Conservation (phyloP, 2,797 vertebrate species). For the Chloroceryle inda region DNA sequence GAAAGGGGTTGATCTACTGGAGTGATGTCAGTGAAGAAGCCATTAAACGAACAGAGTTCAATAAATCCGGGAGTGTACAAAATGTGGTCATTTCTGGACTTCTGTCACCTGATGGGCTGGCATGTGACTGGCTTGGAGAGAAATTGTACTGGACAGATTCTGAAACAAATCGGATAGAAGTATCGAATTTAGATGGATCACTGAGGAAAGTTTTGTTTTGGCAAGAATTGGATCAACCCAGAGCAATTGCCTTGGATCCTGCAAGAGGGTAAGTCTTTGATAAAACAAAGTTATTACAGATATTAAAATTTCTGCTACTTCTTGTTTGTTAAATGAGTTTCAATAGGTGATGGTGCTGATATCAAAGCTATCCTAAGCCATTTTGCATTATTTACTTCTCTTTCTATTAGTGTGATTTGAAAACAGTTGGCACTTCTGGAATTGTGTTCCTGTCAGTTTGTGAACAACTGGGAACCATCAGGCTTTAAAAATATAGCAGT, state of each 20-base stretch:
- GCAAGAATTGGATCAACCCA: constrained; percentile 97
- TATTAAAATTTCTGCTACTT: neutral
- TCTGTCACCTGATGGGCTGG: constrained; percentile 94
- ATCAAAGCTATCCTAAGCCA: accelerated
- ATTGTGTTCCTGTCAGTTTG: neutral
- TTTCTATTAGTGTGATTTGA: neutral
- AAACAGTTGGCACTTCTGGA: neutral
- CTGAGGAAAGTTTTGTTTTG: constrained; percentile 95
- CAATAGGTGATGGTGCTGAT: neutral
- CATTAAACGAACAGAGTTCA: constrained; percentile 92
- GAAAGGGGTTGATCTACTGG: constrained; percentile 93
- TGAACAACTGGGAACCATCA: neutral
- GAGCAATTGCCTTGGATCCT: constrained; percentile 96
- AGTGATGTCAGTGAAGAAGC: constrained; percentile 98
- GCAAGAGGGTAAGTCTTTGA: constrained; percentile 90
- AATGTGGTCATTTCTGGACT: constrained; percentile 91
- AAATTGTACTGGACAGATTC: constrained; percentile 99
- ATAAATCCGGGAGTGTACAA: constrained; percentile 85
- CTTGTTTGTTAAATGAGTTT: neutral
- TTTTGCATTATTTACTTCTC: neutral
- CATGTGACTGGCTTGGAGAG: constrained; percentile 95
- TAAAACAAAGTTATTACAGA: neutral
- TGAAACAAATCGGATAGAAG: constrained; percentile 96
- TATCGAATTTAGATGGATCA: constrained; percentile 92
- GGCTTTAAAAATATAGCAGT: neutral